Percentiles rank a stretch among this genome's conserved stretches.
These are phyloP conservation scores for Ladona fulva DNA, from an alignment of 1,140 invertebrate genomes.

Conservation along the genomic window DNA sequence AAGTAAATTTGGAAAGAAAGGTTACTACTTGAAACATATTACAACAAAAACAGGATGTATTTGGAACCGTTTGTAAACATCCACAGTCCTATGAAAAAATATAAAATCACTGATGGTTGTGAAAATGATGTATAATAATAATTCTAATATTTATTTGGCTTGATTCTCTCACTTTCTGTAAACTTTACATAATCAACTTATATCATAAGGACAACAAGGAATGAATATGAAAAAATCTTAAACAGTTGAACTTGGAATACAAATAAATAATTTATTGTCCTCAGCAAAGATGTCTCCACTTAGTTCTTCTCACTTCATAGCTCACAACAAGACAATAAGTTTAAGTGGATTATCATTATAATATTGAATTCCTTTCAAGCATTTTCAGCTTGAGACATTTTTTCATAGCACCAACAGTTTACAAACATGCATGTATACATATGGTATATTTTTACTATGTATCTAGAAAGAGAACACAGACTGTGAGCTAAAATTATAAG, in stretches of 20 bases:
- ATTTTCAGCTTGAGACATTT: not conserved
- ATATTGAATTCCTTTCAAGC: not conserved
- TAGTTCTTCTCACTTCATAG: not conserved
- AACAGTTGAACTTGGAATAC: not conserved
- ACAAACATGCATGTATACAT: conserved; percentile 10
- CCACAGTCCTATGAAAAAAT: no score
- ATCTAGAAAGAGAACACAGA: not conserved
- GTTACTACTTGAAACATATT: no score
- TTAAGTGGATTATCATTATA: not conserved
- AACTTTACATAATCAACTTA: not conserved
- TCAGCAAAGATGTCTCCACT: conserved; percentile 8
- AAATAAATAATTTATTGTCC: conserved; percentile 11
- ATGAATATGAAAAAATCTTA: not conserved
- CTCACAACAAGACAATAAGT: not conserved
- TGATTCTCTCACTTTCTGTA: no score
- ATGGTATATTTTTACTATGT: not conserved
- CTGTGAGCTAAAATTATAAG: not conserved
- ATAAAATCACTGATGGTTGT: no score
- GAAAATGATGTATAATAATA: no score
- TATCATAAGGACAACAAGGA: not conserved
- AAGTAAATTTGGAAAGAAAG: no score
- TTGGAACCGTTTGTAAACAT: no score
- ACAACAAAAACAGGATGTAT: no score
- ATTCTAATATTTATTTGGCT: no score
- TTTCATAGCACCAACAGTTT: conserved; percentile 1